Conservation (phyloP, 23 tunicate species). For the Halocynthia aurantium region DNA sequence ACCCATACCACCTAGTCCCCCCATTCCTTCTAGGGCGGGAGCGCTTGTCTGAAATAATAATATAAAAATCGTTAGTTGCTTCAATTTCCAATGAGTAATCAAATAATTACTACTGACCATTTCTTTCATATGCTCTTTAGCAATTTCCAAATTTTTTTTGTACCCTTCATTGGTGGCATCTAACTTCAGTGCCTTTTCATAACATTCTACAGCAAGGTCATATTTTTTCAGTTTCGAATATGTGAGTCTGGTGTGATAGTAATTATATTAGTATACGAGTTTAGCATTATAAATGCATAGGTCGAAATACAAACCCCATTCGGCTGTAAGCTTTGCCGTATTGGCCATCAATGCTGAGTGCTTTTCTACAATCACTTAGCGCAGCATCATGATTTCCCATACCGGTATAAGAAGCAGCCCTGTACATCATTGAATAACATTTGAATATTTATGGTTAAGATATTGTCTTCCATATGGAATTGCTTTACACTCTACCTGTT, state of each 20-base stretch:
- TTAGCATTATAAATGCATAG: no score
- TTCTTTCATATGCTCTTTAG: constrained; percentile 49
- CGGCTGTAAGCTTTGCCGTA: constrained; percentile 92
- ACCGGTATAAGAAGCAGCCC: constrained; percentile 95
- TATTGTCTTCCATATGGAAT: background rate
- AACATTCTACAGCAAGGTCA: constrained; percentile 72
- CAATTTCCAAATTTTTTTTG: constrained; percentile 78
- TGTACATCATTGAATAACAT: constrained; percentile 4
- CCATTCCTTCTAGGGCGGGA: constrained; percentile 7
- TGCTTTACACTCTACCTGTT: constrained; percentile 39
- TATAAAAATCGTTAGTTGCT: no score
- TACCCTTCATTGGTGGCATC: constrained; percentile 93
- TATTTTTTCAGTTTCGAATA: constrained; percentile 90
- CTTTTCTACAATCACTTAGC: constrained; percentile 74
- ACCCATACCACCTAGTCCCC: constrained; percentile 41
- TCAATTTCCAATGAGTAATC: no score
- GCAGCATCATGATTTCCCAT: constrained; percentile 54
- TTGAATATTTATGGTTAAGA: background rate
- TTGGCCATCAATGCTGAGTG: constrained; percentile 67
- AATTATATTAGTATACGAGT: background rate
- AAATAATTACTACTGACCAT: background rate
- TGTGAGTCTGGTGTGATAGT: constrained; percentile 20
- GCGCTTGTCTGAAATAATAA: no score
- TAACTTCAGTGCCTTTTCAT: constrained; percentile 72
- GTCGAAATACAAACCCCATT: constrained; percentile 70